Conservation (phyloP, 2,113 vertebrate genomes). For the Apeltes quadracus region DNA sequence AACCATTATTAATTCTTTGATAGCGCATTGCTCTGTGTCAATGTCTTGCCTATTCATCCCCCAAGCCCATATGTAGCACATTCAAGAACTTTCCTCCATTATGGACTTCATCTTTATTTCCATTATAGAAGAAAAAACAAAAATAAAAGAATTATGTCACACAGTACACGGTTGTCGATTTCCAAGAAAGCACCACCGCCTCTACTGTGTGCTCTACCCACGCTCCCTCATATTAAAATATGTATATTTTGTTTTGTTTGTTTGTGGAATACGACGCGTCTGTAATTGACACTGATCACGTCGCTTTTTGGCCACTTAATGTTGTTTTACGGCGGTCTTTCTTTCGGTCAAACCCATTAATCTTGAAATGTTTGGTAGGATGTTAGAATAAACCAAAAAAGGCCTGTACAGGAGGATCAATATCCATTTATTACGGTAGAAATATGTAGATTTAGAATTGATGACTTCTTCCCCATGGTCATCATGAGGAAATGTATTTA, state of each 20-base stretch:
- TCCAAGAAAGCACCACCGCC: slow-evolving; percentile 19
- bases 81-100: slow-evolving; percentile 11
- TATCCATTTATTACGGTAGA: background rate
- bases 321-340: no score
- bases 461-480: background rate
- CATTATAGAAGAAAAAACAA: slow-evolving; percentile 3
- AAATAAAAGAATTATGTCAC: slow-evolving; percentile 15
- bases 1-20: background rate
- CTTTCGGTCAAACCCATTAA: slow-evolving; percentile 14
- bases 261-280: background rate
- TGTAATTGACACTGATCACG: background rate
- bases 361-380: slow-evolving; percentile 1
- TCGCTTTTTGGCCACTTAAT: background rate
- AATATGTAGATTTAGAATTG: background rate
- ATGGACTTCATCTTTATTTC: slow-evolving; percentile 19
- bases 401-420: background rate
- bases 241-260: background rate
- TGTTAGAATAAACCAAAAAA: slow-evolving; percentile 1
- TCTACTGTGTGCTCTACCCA: slow-evolving; percentile 25
- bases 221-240: slow-evolving; percentile 38
- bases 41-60: background rate
- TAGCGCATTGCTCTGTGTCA: slow-evolving; percentile 25
- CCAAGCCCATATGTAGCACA: background rate
- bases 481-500: background rate
- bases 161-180: slow-evolving; percentile 13